Evolutionary conservation across 2,113 vertebrate species (phyloP).

Genomic region (Ranitomeya variabilis): DNA sequence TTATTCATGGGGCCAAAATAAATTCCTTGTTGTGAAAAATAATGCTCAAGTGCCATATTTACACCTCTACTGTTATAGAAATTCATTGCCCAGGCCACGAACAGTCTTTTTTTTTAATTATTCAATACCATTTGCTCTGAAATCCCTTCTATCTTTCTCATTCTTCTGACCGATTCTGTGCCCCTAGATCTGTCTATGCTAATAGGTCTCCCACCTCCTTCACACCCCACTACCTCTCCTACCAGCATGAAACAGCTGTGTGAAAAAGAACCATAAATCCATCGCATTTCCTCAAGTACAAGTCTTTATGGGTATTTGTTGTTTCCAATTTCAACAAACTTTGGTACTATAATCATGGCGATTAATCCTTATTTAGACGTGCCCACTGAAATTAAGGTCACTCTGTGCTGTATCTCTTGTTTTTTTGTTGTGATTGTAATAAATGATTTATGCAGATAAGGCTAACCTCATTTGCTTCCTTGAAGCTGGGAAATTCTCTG

Average conservation of each 20-base stretch:
- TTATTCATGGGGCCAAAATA: constrained; percentile 35
- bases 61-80: constrained; percentile 25
- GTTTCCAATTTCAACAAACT: constrained; percentile 46
- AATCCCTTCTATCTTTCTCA: constrained; percentile 54
- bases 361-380: constrained; percentile 30
- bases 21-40: constrained; percentile 30
- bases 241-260: constrained; percentile 47
- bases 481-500: constrained; percentile 25
- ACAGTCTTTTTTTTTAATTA: constrained; percentile 41
- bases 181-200: constrained; percentile 58
- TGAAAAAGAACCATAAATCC: constrained; percentile 34
- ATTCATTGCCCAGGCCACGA: constrained; percentile 12
- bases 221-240: constrained; percentile 20
- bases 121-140: constrained; percentile 51
- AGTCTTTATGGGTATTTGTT: constrained; percentile 40
- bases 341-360: constrained; percentile 33
- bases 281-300: constrained; percentile 38
- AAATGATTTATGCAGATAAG: not conserved
- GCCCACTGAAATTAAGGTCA: constrained; percentile 50
- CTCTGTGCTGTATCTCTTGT: constrained; percentile 40
- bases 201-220: constrained; percentile 58
- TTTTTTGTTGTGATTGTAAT: constrained; percentile 52
- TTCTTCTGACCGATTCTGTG: constrained; percentile 56
- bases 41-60: constrained; percentile 7
- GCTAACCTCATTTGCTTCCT: constrained; percentile 16